Percentiles rank a stretch among this genome's conserved stretches.
Evolutionary conservation across 2,113 vertebrate genomes (phyloP).

Genomic region (Bufo bufo): DNA sequence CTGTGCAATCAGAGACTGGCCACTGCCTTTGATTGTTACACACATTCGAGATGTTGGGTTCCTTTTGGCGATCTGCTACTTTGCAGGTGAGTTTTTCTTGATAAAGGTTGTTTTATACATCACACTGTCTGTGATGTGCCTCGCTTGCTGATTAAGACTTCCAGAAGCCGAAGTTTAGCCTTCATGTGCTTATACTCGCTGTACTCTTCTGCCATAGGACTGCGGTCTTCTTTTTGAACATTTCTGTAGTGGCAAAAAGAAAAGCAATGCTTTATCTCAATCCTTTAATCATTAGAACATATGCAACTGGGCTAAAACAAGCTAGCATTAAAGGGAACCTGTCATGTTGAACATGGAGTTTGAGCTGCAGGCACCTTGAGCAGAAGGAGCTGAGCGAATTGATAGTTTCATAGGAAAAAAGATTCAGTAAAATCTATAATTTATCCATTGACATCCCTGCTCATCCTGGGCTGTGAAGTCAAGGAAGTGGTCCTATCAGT

Average conservation of each 20-base stretch:
- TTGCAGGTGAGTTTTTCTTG: conserved; percentile 15
- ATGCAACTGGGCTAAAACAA: neutral
- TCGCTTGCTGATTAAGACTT: conserved; percentile 97
- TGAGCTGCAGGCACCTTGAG: no score
- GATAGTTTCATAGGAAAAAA: no score
- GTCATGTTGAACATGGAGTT: no score
- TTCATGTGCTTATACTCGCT: conserved; percentile 95
- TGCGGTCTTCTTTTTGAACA: conserved; percentile 94
- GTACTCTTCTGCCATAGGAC: conserved; percentile 90
- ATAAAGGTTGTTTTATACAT: conserved; percentile 56
- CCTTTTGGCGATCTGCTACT: conserved; percentile 58
- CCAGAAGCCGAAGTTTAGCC: conserved; percentile 91
- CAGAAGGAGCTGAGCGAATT: no score
- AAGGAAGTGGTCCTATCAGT: no score
- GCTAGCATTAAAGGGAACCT: neutral
- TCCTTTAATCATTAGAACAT: neutral
- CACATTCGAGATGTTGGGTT: neutral
- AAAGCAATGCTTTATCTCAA: neutral
- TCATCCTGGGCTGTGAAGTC: no score
- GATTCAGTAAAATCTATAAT: no score
- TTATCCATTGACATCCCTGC: no score
- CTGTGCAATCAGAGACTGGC: neutral
- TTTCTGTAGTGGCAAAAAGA: conserved; percentile 73
- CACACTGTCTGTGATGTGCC: conserved; percentile 78
- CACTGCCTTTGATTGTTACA: neutral